These are phyloP conservation scores for Gnathonemus longibarbis DNA, from an alignment of 2,113 vertebrate species.

Conservation along the genomic window DNA sequence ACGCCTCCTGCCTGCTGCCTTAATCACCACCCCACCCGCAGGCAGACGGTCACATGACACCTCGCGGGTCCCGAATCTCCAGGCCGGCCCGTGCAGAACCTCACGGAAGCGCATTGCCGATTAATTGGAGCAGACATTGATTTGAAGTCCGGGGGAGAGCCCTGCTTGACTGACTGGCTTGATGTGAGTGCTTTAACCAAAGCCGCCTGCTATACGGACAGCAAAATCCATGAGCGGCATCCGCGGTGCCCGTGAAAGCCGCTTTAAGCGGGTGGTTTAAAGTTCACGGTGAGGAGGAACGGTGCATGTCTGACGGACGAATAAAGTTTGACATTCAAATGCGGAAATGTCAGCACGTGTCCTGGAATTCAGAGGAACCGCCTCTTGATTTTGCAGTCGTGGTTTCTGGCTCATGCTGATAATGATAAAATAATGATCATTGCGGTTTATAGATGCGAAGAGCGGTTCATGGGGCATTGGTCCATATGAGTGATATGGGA, in stretches of 20 bases:
- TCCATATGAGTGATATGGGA: background rate
- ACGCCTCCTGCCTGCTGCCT: background rate
- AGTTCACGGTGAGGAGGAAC: background rate
- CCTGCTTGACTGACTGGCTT: background rate
- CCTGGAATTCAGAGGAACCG: background rate
- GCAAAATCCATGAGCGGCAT: background rate
- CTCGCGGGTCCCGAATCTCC: background rate
- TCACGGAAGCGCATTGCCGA: background rate
- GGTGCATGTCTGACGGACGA: background rate
- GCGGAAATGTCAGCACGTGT: background rate
- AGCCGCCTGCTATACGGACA: background rate
- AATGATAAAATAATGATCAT: background rate
- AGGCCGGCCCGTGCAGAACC: background rate
- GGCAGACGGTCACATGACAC: background rate
- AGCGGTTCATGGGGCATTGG: background rate
- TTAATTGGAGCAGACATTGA: background rate
- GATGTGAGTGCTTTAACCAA: background rate
- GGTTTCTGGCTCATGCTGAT: background rate
- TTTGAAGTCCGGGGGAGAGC: background rate
- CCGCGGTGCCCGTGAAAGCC: background rate
- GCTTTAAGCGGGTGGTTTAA: background rate
- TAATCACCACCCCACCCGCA: background rate
- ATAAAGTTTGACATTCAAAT: constrained; percentile 6
- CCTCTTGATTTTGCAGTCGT: background rate
- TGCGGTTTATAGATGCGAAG: background rate